Evolutionary conservation across 2,797 vertebrate species (phyloP).

Genomic region (Melanotaenia parkinsoni): DNA sequence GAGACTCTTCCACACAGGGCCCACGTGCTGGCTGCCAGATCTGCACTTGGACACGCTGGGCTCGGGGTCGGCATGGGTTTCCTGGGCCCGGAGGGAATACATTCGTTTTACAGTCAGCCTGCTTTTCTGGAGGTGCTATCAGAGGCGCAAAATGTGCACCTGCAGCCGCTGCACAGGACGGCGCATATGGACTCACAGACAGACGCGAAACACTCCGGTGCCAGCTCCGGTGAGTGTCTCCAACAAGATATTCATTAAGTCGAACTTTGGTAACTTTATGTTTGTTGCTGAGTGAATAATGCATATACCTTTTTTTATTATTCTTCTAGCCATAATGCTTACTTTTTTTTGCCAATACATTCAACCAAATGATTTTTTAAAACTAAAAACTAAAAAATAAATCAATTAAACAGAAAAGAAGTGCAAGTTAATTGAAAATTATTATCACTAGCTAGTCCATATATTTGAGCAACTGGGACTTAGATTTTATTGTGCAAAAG

Average conservation of each 20-base stretch:
- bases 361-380: background rate
- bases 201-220: conserved; percentile 87
- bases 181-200: conserved; percentile 82
- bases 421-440: background rate
- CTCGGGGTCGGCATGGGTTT: conserved; percentile 91
- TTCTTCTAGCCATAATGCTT: background rate
- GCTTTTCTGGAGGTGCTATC: conserved; percentile 94
- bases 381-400: background rate
- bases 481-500: background rate
- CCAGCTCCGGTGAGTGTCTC: conserved; percentile 89
- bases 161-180: conserved; percentile 89
- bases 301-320: no score
- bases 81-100: conserved; percentile 90
- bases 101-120: conserved; percentile 93
- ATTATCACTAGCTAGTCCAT: no score
- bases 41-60: conserved; percentile 88
- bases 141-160: conserved; percentile 90
- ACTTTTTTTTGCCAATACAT: background rate
- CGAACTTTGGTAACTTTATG: background rate
- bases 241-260: no score
- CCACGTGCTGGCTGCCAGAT: conserved; percentile 90
- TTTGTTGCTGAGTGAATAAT: background rate
- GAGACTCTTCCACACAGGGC: conserved; percentile 89
- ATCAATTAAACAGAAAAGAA: background rate
- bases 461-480: no score